Conservation (phyloP, 1,140 invertebrate species). For the Meloidogyne hapla region DNA sequence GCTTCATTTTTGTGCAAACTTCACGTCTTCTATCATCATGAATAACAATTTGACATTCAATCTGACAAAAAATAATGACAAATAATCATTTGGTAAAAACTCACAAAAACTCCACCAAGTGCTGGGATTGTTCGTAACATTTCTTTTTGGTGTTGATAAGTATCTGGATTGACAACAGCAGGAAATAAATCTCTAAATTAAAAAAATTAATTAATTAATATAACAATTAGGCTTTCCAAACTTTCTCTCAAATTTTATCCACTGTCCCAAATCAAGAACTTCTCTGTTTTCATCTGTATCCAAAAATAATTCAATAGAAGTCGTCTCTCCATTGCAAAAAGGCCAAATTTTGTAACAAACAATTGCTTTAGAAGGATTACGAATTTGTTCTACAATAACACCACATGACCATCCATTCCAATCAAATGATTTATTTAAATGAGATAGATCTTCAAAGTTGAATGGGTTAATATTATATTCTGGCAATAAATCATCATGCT, state of each 20-base stretch:
- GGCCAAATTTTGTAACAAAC: conserved; percentile 11
- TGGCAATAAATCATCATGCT: not conserved
- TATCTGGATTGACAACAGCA: conserved; percentile 9
- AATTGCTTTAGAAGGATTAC: not conserved
- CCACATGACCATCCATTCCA: conserved; percentile 21
- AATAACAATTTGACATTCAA: conserved; percentile 18
- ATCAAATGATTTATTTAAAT: conserved; percentile 6
- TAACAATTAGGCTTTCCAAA: not conserved
- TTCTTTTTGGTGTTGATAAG: not conserved
- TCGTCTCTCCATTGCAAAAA: conserved; percentile 12
- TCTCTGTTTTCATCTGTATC: conserved; percentile 3
- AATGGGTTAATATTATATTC: not conserved
- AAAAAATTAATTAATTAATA: not conserved
- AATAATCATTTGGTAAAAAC: not conserved
- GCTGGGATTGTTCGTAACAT: conserved; percentile 11
- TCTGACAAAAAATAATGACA: not conserved
- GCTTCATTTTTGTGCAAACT: conserved; percentile 1
- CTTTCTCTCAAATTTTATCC: conserved; percentile 23
- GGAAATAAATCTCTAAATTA: conserved; percentile 10
- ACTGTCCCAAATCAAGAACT: conserved; percentile 13
- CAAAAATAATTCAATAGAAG: not conserved
- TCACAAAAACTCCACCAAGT: conserved; percentile 13
- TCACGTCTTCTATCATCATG: not conserved
- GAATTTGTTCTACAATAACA: not conserved
- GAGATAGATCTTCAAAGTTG: not conserved